Conservation (phyloP, 2,113 vertebrate species). For the Dasyornis broadbenti region DNA sequence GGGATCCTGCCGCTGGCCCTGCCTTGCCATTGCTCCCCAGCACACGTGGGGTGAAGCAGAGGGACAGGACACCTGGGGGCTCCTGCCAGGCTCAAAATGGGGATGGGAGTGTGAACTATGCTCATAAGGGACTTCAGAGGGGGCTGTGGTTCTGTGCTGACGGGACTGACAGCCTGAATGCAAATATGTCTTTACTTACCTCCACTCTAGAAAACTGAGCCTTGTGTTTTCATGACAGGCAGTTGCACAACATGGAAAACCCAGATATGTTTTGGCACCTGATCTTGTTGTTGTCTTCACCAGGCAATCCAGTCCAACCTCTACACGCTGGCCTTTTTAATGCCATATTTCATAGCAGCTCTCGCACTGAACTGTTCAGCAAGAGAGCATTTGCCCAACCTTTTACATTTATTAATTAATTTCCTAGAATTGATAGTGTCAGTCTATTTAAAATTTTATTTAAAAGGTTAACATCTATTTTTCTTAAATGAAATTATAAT, state of each 20-base stretch:
- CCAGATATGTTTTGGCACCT: neutral
- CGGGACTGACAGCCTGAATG: neutral
- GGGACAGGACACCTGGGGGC: neutral
- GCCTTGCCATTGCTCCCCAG: neutral
- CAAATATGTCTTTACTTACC: neutral
- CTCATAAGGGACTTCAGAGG: neutral
- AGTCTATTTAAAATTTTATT: neutral
- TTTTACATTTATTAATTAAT: neutral
- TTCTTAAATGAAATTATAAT: neutral
- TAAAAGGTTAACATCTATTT: neutral
- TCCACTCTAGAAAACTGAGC: neutral
- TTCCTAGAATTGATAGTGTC: neutral
- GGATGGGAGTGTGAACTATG: neutral
- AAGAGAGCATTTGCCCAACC: neutral
- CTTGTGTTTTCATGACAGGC: neutral
- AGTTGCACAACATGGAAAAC: neutral
- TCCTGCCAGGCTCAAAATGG: neutral
- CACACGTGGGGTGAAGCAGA: accelerated
- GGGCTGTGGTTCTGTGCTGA: neutral
- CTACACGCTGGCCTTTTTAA: neutral
- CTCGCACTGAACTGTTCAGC: neutral
- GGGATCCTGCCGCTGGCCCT: accelerated
- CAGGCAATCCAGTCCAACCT: neutral
- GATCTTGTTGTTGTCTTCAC: neutral
- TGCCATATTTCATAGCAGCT: neutral